Evolutionary conservation across 2,797 vertebrate genomes (phyloP), one percentile per base, ranked within the genome.

Genomic region (Pachyuromys duprasi): DNA sequence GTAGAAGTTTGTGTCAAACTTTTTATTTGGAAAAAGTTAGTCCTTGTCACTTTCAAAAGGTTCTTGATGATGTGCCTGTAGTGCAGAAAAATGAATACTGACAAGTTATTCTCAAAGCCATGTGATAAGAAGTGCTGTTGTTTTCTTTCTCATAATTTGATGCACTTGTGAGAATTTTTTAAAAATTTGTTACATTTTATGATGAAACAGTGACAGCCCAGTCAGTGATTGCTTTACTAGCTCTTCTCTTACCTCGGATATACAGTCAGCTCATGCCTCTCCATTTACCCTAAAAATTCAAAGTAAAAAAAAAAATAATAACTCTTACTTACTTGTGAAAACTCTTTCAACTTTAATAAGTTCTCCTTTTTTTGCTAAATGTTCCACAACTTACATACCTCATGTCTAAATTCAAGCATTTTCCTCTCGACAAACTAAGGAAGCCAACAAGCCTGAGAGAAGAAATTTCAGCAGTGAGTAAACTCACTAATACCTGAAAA

Each of bases 101-200:
- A 36, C n/a, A 93, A 88, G 76, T 84, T 88, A 90, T 78, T 96
- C 87, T 95, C 26, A 88, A 86, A 82, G 14, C 86, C 65, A 33
- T 42, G 42, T 60, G 70, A 42, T 90, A 90, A 80, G 74, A 92
- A 79, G 82, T 72, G 67, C n/a, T 70, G 36, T 93, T 94, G 60
- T 91, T 93, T 95, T 86, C 84, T 84, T 81, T 86, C 53, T 86
- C n/a, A 70, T 76, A 92, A 97, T 78, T 91, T 94, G 69, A 90
- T 89, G 45, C 60, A 93, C 69, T 96, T 96, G 72, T 92, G 88
- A 93, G 86, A 81, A 91, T 45, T 96, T 96, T 92, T 86, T 55
- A 57, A 92, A 96, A 93, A 82, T 74, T 94, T 15, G 20, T 74
- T 89, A 91, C 63, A 65, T 67, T 97, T 96, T 95, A 95, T 96